Conservation (phyloP, 2,113 vertebrate species). For the Solea solea region DNA sequence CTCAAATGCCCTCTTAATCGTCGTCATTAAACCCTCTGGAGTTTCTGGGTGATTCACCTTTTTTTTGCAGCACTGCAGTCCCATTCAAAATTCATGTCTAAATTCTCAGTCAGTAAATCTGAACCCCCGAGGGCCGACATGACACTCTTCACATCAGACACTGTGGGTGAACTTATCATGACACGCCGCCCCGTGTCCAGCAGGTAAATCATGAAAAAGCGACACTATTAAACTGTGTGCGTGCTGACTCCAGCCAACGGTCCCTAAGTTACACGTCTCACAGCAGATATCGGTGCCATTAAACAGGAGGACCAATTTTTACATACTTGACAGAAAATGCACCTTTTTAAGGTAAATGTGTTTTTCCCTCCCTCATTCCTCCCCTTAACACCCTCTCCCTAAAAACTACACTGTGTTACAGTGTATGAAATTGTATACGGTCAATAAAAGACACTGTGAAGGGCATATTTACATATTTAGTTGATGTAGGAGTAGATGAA, state of each 20-base stretch:
- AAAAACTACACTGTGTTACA: no score
- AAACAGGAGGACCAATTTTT: constrained; percentile 12
- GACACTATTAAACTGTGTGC: constrained; percentile 17
- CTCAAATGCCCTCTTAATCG: background rate
- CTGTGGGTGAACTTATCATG: background rate
- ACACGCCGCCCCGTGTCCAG: background rate
- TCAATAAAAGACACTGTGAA: no score
- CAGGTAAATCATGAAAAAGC: constrained; percentile 6
- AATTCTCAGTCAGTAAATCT: background rate
- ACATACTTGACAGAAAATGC: background rate
- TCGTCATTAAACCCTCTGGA: background rate
- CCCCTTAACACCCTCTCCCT: no score
- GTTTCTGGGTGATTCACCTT: background rate
- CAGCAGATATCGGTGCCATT: constrained; percentile 14
- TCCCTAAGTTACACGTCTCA: constrained; percentile 1
- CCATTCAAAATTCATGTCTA: background rate
- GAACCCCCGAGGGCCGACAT: background rate
- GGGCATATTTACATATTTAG: no score
- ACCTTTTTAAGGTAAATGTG: no score
- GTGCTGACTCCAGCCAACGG: background rate
- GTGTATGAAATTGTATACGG: no score
- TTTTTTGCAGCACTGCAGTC: background rate
- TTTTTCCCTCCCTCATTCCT: no score
- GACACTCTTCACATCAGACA: background rate
- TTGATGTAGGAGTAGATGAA: no score